A percentile compares a stretch with the other conserved stretches of the same genome.
phyloP scores from a whole-genome alignment of 2,113 vertebrate genomes.

The Thryonomys swinderianus region DNA sequence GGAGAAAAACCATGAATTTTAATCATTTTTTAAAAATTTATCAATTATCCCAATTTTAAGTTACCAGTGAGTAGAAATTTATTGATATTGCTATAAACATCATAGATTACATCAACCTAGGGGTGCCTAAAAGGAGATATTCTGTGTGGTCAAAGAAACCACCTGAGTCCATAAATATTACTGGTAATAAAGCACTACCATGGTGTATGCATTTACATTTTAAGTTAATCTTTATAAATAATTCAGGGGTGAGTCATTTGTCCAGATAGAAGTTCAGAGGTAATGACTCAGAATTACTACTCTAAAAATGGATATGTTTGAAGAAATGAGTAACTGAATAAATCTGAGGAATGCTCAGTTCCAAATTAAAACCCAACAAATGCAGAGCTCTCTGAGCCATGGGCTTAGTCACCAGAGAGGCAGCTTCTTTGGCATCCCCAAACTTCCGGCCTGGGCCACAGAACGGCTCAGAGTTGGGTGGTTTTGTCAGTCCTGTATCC shows the following conservation, averaged over 20 bases:
- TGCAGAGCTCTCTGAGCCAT: neutral
- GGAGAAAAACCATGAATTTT: neutral
- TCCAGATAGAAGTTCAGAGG: slow-evolving; percentile 47
- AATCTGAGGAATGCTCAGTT: slow-evolving; percentile 22
- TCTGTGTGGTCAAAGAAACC: slow-evolving; percentile 32
- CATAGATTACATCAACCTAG: neutral
- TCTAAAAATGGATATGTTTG: slow-evolving; percentile 57
- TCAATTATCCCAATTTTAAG: neutral
- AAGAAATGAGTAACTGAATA: neutral
- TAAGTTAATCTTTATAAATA: slow-evolving; percentile 76
- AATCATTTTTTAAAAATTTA: slow-evolving; percentile 33
- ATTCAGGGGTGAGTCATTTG: slow-evolving; percentile 61
- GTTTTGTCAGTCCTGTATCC: neutral
- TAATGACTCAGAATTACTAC: slow-evolving; percentile 75
- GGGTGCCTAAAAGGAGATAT: slow-evolving; percentile 42
- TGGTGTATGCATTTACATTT: slow-evolving; percentile 63
- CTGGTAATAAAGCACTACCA: slow-evolving; percentile 34
- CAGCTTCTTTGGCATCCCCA: neutral
- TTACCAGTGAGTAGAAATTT: slow-evolving; percentile 16
- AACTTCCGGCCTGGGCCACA: neutral
- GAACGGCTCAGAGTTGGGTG: neutral
- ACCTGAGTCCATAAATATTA: slow-evolving; percentile 49
- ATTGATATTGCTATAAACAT: slow-evolving; percentile 50
- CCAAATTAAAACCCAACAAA: slow-evolving; percentile 18
- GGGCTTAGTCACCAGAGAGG: neutral